Percentiles rank a stretch among this genome's conserved stretches.
Evolutionary conservation across 2,113 vertebrate genomes (phyloP).

Genomic region (Neodontobutis hainanensis): DNA sequence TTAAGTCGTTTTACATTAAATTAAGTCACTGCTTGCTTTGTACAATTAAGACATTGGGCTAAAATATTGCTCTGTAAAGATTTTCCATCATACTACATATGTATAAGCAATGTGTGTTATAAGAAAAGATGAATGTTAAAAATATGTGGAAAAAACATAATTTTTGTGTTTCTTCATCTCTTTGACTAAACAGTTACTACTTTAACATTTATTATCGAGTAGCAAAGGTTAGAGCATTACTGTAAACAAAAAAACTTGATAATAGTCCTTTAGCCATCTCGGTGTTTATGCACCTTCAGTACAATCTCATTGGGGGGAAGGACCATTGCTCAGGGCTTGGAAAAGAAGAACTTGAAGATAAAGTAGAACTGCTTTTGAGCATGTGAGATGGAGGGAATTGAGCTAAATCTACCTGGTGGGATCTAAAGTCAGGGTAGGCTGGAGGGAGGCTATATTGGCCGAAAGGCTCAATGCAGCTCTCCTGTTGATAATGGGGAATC

Average conservation of each 20-base stretch:
- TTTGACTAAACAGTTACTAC: neutral
- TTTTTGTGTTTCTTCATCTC: constrained; percentile 17
- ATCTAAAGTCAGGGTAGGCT: constrained; percentile 19
- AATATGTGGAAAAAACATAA: constrained; percentile 40
- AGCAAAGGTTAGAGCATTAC: constrained; percentile 5
- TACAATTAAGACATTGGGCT: constrained; percentile 1
- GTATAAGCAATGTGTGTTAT: constrained; percentile 8
- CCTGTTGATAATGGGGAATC: constrained; percentile 16
- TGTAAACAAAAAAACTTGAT: constrained; percentile 8
- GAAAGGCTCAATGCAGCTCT: constrained; percentile 43
- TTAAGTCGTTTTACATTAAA: neutral
- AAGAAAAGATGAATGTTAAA: constrained; percentile 31
- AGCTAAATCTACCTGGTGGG: constrained; percentile 51
- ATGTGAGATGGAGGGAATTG: constrained; percentile 66
- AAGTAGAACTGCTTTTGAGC: constrained; percentile 61
- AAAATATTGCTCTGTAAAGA: neutral
- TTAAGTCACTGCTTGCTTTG: neutral
- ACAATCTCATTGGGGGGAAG: constrained; percentile 85
- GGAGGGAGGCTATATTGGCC: constrained; percentile 34
- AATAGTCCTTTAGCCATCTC: neutral
- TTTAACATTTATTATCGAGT: constrained; percentile 14
- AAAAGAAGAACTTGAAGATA: constrained; percentile 40
- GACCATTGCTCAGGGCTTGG: constrained; percentile 77
- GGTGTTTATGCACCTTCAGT: constrained; percentile 58
- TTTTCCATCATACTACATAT: constrained; percentile 4